Percentiles rank a stretch among this genome's conserved stretches.
Evolutionary conservation across 2,797 vertebrate species (phyloP).

Genomic region (Sparidentex hasta): DNA sequence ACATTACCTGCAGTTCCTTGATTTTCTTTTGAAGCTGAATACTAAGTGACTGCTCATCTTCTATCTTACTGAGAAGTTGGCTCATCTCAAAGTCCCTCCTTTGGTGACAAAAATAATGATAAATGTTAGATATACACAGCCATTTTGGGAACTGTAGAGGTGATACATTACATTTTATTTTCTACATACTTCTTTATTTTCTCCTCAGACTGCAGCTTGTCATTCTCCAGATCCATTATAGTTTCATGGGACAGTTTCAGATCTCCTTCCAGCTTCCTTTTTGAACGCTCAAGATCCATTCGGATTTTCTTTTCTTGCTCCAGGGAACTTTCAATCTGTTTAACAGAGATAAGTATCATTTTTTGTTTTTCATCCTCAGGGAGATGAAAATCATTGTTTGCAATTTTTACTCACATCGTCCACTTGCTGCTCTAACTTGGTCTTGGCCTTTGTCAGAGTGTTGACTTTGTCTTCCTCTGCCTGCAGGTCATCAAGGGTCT

Average conservation of each 20-base stretch:
- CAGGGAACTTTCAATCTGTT: slow-evolving; percentile 83
- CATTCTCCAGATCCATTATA: slow-evolving; percentile 89
- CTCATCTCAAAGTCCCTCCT: slow-evolving; percentile 93
- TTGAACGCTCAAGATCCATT: slow-evolving; percentile 86
- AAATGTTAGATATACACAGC: not conserved
- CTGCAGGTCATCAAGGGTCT: slow-evolving; percentile 86
- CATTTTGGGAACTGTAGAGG: not conserved
- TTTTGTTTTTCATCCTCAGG: slow-evolving; percentile 1
- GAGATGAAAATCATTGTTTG: not conserved
- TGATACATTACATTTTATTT: not conserved
- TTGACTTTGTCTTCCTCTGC: slow-evolving; percentile 91
- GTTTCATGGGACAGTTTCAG: slow-evolving; percentile 91
- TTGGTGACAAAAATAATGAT: not conserved
- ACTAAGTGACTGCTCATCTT: slow-evolving; percentile 87
- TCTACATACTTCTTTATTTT: slow-evolving; percentile 88
- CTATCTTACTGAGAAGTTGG: slow-evolving; percentile 87
- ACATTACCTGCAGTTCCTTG: slow-evolving; percentile 89
- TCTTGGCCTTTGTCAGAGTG: slow-evolving; percentile 87
- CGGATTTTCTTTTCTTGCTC: slow-evolving; percentile 91
- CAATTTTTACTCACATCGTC: slow-evolving; percentile 85
- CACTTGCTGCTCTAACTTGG: slow-evolving; percentile 91
- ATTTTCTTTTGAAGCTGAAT: slow-evolving; percentile 82
- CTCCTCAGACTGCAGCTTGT: slow-evolving; percentile 90
- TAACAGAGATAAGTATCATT: not conserved
- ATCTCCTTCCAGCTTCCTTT: slow-evolving; percentile 88